Conservation (phyloP, 2,113 vertebrate species). For the Sclerurus mexicanus region DNA sequence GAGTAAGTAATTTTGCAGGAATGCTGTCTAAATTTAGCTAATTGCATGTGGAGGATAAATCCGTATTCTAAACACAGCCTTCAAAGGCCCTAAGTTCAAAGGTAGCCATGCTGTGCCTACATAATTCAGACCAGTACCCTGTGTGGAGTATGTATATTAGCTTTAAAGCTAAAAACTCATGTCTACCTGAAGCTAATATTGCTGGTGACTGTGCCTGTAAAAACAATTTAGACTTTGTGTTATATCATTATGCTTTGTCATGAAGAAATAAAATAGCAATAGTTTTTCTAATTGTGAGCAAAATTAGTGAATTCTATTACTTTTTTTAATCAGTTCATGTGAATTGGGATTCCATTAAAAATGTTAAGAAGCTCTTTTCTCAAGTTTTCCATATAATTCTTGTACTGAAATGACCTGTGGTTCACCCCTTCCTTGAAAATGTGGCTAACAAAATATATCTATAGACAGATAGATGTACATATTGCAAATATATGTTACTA, state of each 20-base stretch:
- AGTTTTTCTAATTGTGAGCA: neutral
- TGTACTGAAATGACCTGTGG: neutral
- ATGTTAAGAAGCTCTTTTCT: neutral
- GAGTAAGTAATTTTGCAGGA: neutral
- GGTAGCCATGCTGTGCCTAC: neutral
- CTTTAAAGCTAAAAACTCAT: neutral
- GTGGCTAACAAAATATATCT: neutral
- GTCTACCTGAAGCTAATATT: neutral
- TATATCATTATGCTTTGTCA: neutral
- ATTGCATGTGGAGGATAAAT: neutral
- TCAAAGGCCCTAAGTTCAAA: neutral
- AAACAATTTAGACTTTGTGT: neutral
- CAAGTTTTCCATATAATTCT: neutral
- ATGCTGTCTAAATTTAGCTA: neutral
- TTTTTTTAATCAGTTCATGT: neutral
- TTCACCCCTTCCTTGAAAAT: neutral
- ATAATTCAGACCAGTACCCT: neutral
- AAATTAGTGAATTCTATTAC: neutral
- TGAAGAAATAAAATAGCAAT: neutral
- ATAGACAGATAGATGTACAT: neutral
- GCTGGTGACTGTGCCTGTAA: neutral
- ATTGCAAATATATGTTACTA: neutral
- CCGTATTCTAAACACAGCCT: neutral
- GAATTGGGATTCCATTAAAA: neutral
- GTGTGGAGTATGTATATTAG: neutral